Percentiles rank a stretch among this genome's conserved stretches.
Evolutionary conservation across 2,797 vertebrate species (phyloP).

Genomic region (Lutjanus argentimaculatus): DNA sequence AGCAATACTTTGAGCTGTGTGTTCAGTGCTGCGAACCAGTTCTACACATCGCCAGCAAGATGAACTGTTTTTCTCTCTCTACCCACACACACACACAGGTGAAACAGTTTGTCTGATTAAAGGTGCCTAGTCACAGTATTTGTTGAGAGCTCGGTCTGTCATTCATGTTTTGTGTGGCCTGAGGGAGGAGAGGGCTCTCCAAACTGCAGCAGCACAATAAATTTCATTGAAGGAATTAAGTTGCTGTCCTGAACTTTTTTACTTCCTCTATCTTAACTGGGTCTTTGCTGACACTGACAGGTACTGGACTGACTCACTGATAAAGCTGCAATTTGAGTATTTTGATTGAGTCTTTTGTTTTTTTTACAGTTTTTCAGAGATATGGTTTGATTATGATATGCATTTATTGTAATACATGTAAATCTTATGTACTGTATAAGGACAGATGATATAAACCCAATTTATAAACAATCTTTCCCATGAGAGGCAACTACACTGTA

Average conservation of each 20-base stretch:
- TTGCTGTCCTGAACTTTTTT: slow-evolving; percentile 45
- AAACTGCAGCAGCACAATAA: slow-evolving; percentile 47
- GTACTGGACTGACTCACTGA: neutral
- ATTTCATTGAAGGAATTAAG: slow-evolving; percentile 41
- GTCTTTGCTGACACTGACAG: slow-evolving; percentile 16
- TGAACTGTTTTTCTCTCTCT: neutral
- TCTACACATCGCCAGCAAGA: neutral
- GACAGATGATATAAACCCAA: neutral
- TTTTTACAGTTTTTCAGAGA: too few species aligned
- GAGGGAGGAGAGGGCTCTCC: slow-evolving; percentile 39
- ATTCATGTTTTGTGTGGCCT: slow-evolving; percentile 50
- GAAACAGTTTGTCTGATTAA: slow-evolving; percentile 38
- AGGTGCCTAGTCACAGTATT: slow-evolving; percentile 45
- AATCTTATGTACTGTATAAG: too few species aligned
- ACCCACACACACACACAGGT: slow-evolving; percentile 10
- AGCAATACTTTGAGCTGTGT: neutral
- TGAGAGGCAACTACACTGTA: neutral
- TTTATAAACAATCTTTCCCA: neutral
- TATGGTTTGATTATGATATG: too few species aligned
- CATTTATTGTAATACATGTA: too few species aligned
- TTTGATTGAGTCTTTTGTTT: neutral
- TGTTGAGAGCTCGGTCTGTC: slow-evolving; percentile 46
- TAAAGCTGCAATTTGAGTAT: neutral
- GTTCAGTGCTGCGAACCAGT: neutral
- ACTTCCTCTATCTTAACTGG: slow-evolving; percentile 13